These are phyloP conservation scores for Pedionomus torquatus DNA, from an alignment of 2,113 vertebrate genomes.

Conservation along the genomic window DNA sequence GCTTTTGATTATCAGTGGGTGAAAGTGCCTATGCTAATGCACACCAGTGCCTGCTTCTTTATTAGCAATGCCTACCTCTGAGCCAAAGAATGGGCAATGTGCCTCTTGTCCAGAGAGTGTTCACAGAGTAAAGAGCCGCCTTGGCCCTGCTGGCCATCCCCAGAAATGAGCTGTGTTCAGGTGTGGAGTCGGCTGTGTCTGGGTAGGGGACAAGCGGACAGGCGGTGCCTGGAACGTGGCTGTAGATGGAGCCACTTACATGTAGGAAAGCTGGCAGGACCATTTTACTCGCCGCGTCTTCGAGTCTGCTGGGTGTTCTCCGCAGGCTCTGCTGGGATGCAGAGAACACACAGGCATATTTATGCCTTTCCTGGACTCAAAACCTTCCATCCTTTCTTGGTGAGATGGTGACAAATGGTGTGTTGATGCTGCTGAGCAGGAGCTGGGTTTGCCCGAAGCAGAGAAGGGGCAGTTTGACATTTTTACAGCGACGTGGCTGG, in stretches of 20 bases:
- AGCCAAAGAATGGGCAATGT: fast-evolving
- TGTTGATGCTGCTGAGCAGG: neutral
- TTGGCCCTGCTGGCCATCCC: fast-evolving
- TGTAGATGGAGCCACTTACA: neutral
- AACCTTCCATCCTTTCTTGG: neutral
- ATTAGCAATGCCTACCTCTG: fast-evolving
- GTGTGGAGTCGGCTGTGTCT: neutral
- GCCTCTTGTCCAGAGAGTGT: neutral
- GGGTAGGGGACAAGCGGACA: neutral
- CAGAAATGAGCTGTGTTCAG: fast-evolving
- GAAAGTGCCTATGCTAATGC: neutral
- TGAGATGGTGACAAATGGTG: neutral
- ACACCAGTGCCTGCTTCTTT: fast-evolving
- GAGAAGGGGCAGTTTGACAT: neutral
- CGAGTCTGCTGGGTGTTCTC: neutral
- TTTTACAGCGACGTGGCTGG: neutral
- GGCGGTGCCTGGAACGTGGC: neutral
- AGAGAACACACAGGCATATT: neutral
- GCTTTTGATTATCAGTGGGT: neutral
- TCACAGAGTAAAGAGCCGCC: neutral
- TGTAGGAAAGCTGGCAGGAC: neutral
- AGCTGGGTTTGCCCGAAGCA: neutral
- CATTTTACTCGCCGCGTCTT: neutral
- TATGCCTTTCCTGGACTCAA: neutral
- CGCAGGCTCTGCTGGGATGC: neutral